Evolutionary conservation across 2,888 invertebrate species (phyloP).

Genomic region (Antitype chi): DNA sequence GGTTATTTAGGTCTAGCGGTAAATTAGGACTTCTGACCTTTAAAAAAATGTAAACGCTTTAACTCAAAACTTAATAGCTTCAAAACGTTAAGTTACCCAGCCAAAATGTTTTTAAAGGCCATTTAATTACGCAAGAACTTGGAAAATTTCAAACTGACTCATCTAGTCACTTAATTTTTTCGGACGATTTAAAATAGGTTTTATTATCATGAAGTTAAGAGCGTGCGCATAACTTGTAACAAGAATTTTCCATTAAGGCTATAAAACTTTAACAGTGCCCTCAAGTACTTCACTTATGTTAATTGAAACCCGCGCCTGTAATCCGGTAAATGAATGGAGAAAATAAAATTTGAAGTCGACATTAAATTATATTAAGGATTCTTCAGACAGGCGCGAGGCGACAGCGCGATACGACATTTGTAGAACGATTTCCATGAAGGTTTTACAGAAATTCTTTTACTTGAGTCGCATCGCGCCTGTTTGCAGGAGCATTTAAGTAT

Average conservation of each 20-base stretch:
- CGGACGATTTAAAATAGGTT: constrained; percentile 44
- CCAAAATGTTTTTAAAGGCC: constrained; percentile 24
- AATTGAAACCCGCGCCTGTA: constrained; percentile 51
- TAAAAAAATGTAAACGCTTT: not conserved
- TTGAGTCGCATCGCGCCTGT: no score
- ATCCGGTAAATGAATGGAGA: constrained; percentile 37
- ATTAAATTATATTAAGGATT: constrained; percentile 7
- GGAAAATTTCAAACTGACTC: constrained; percentile 22
- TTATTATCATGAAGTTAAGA: constrained; percentile 37
- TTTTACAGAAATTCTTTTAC: no score
- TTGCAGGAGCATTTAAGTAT: no score
- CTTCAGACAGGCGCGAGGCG: no score
- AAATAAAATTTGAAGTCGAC: constrained; percentile 17
- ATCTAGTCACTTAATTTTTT: constrained; percentile 35
- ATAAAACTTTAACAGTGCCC: constrained; percentile 43
- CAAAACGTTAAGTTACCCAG: constrained; percentile 3
- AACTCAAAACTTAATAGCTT: constrained; percentile 13
- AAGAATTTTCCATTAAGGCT: constrained; percentile 59
- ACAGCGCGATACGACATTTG: no score
- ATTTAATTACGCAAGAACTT: constrained; percentile 47
- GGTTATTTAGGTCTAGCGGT: not conserved
- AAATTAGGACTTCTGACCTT: not conserved
- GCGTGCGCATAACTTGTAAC: constrained; percentile 33
- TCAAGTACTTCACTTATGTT: constrained; percentile 58
- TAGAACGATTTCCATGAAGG: no score